Base-by-base conservation (phyloP, 2,113 vertebrate species). In the Peromyscus polionotus region DNA sequence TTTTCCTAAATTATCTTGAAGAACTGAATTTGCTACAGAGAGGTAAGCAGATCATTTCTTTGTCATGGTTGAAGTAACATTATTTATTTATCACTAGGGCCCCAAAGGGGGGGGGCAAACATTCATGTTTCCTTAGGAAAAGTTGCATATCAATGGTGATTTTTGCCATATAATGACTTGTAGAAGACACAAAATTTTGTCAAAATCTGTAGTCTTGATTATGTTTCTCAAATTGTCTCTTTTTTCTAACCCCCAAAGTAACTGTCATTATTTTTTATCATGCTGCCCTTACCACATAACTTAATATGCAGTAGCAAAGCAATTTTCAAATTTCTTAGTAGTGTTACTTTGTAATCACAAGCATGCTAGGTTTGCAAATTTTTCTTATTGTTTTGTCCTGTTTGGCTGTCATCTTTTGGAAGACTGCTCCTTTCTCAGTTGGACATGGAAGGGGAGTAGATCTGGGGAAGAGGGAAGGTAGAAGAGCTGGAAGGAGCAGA, bases 71-170 rank as follows among this genome's bases (percentile, higher is more conserved):
- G 3, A 83, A 4, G 20, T 39, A 45, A 31, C 14, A 85, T 19
- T 42, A n/a, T 17, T 63, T 39, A 26, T 17, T 28, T 84, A 16
- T 42, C 39, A 17, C 7, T 0, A 19, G 24, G 7, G 8, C 12
- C 0, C 14, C 11, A 22, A 24, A 19, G 33, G 7, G 3, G 13
- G 33, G 7, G 3, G 13, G 5, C 5, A 65, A 7, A 65, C 22
- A 85, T 65, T 65, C 42, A 45, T 2, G 17, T 77, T 19, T 67
- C 2, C 14, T 85, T 36, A 59, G 4, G 19, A 59, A 24, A 59
- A 13, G 9, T 86, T 65, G 26, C 2, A 12, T 13, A 67, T 36
- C 28, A 36, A 20, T 3, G 14, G 20, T 48, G 9, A 45, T 51
- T 48, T 45, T 86, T 67, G 8, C 16, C 20, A 45, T 48, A 36